Percentiles rank a stretch among this genome's conserved stretches.
Evolutionary conservation across 2,797 vertebrate genomes (phyloP).

Genomic region (Tapera naevia): DNA sequence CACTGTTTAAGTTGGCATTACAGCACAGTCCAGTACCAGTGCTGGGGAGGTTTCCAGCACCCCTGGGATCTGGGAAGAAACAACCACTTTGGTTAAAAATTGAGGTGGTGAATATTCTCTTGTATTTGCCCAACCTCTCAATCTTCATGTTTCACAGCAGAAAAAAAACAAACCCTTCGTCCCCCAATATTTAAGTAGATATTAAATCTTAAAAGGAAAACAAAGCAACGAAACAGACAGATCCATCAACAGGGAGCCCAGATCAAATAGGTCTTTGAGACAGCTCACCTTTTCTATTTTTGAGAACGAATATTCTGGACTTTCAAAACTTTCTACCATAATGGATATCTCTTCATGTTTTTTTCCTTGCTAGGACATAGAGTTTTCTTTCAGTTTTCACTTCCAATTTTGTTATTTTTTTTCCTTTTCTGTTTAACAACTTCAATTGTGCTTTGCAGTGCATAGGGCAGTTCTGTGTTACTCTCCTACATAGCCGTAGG

Average conservation of each 20-base stretch:
- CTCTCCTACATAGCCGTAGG: background rate
- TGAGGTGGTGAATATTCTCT: background rate
- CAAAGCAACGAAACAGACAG: background rate
- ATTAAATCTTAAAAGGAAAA: conserved; percentile 8
- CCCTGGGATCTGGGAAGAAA: background rate
- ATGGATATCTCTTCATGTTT: background rate
- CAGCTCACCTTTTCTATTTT: background rate
- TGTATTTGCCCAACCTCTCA: background rate
- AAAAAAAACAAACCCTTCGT: background rate
- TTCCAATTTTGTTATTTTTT: conserved; percentile 37
- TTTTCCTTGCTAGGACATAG: background rate
- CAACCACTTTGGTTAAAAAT: background rate
- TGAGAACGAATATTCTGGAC: conserved; percentile 15
- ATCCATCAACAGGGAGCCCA: background rate
- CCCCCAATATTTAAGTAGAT: background rate
- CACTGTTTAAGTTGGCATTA: background rate
- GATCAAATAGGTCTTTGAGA: background rate
- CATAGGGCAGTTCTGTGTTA: background rate
- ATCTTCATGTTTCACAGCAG: background rate
- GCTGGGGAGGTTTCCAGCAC: background rate
- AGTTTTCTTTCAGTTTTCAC: conserved; percentile 16
- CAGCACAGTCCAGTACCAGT: background rate
- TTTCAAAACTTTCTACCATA: conserved; percentile 3
- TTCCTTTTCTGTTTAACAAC: background rate
- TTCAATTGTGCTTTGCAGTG: background rate